A percentile compares a stretch with the other conserved stretches of the same genome.
Conservation (phyloP, 1,140 invertebrate species). For the Listronotus bonariensis region DNA sequence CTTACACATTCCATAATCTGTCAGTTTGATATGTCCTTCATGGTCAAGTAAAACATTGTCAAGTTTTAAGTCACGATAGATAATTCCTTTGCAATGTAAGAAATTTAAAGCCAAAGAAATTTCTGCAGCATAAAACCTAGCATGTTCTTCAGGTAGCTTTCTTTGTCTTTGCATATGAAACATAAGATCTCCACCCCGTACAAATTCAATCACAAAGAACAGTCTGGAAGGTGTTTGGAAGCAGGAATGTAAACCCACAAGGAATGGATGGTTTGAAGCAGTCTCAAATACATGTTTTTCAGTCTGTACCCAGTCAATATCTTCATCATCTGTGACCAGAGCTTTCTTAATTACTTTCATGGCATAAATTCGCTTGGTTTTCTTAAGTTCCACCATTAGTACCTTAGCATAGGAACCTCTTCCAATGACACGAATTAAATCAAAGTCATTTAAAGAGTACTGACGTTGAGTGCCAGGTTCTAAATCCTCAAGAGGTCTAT, state of each 20-base stretch:
- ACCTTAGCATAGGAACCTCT: constrained; percentile 99
- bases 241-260: constrained; percentile 98
- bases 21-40: constrained; percentile 94
- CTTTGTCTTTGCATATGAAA: constrained; percentile 99
- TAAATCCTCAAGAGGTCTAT: constrained; percentile 66
- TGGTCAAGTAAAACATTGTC: constrained; percentile 98
- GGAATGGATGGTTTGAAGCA: constrained; percentile 99
- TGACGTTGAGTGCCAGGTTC: constrained; percentile 80
- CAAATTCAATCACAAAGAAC: constrained; percentile 99
- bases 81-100: constrained; percentile 96
- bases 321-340: constrained; percentile 97
- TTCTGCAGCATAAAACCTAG: constrained; percentile 95
- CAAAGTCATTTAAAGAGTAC: constrained; percentile 94
- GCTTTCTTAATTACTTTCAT: constrained; percentile 99
- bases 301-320: constrained; percentile 99
- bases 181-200: constrained; percentile 98
- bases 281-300: constrained; percentile 99
- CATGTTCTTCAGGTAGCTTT: constrained; percentile 85
- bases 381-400: constrained; percentile 96
- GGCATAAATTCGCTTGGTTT: constrained; percentile 95
- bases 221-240: constrained; percentile 94
- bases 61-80: constrained; percentile 94
- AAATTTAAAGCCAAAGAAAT: constrained; percentile 98
- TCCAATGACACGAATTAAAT: constrained; percentile 96
- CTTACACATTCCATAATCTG: constrained; percentile 90